These are phyloP conservation scores for Ascidia mentula DNA, from an alignment of 23 tunicate genomes.

Conservation along the genomic window DNA sequence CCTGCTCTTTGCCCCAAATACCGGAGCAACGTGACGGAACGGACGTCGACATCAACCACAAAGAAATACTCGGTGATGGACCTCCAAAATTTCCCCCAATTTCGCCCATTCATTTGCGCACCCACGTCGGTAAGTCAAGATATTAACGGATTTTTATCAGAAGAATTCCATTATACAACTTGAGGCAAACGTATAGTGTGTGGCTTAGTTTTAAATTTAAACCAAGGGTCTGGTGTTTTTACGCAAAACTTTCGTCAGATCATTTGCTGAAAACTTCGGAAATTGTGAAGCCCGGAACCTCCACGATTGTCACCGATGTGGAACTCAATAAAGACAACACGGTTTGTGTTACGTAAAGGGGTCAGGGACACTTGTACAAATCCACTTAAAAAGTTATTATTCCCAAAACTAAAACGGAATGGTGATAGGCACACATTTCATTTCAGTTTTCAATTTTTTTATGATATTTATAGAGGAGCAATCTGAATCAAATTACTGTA, in stretches of 20 bases:
- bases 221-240: no score
- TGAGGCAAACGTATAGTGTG: neutral
- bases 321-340: neutral
- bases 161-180: neutral
- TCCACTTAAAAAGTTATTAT: no score
- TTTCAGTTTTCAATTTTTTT: no score
- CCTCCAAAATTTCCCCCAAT: conserved; percentile 7
- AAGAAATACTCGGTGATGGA: neutral
- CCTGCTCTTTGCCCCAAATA: conserved; percentile 41
- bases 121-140: neutral
- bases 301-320: neutral
- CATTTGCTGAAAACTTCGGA: conserved; percentile 2
- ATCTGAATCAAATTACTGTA: no score
- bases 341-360: no score
- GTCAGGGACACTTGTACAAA: no score
- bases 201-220: neutral
- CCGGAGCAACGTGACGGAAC: conserved; percentile 19
- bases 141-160: neutral
- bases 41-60: neutral
- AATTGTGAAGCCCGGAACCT: neutral
- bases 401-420: no score
- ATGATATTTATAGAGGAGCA: no score
- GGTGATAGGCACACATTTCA: no score
- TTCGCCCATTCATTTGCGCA: neutral
- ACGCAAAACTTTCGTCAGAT: no score